Percentiles rank a stretch among this genome's conserved stretches.
phyloP scores from a whole-genome alignment of 2,888 invertebrate species.

The Pammene fasciana region DNA sequence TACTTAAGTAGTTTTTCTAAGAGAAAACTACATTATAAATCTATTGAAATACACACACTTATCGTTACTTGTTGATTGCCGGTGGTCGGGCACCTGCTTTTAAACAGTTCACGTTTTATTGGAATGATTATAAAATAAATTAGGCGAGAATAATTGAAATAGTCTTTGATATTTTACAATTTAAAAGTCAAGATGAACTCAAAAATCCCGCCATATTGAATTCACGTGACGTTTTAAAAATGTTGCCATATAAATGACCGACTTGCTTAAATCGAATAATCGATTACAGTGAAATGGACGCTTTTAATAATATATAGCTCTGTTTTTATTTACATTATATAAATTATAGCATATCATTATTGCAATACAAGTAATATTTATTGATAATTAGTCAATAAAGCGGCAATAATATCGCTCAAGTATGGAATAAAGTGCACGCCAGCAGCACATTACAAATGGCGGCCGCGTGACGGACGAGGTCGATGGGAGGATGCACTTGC shows the following conservation, averaged over 20 bases:
- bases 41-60: too few relatives aligned
- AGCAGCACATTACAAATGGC: slow-evolving; percentile 70
- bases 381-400: slow-evolving; percentile 7
- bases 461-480: slow-evolving; percentile 69
- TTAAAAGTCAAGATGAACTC: too few relatives aligned
- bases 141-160: not conserved
- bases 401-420: slow-evolving; percentile 20
- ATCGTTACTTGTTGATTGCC: too few relatives aligned
- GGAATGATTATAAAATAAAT: too few relatives aligned
- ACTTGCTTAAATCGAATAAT: slow-evolving; percentile 10
- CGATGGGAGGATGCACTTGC: slow-evolving; percentile 70
- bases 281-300: not conserved
- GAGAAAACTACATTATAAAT: too few relatives aligned
- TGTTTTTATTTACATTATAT: not conserved
- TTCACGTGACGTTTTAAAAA: slow-evolving; percentile 38
- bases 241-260: slow-evolving; percentile 24
- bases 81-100: too few relatives aligned
- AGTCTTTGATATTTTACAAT: not conserved
- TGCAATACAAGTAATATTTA: not conserved
- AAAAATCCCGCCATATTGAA: slow-evolving; percentile 23
- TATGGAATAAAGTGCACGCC: slow-evolving; percentile 42
- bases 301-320: not conserved
- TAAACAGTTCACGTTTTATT: too few relatives aligned
- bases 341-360: not conserved
- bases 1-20: too few relatives aligned